phyloP scores from a whole-genome alignment of 2,797 vertebrate species.

The Dryobates pubescens region DNA sequence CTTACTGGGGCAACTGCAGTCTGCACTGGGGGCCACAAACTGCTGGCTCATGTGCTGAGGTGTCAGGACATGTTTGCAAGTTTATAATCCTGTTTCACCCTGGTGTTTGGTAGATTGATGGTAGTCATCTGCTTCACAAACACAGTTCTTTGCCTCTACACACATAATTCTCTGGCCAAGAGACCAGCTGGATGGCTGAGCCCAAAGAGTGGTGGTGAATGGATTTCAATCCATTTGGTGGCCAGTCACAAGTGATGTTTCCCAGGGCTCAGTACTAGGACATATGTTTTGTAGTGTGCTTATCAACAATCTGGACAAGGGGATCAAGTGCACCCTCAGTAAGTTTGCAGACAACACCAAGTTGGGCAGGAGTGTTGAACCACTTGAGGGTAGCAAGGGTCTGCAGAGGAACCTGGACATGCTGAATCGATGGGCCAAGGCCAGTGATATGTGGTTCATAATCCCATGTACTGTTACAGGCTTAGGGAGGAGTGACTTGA shows the following conservation, averaged over 20 bases:
- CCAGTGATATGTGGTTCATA: background rate
- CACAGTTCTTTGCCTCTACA: background rate
- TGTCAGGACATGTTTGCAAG: background rate
- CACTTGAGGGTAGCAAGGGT: background rate
- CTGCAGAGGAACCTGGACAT: background rate
- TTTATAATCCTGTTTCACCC: background rate
- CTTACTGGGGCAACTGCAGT: rapidly evolving
- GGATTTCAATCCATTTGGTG: too few species aligned
- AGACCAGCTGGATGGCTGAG: too few species aligned
- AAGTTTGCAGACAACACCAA: too few species aligned
- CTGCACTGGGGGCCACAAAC: background rate
- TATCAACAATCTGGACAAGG: too few species aligned
- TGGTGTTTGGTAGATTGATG: background rate
- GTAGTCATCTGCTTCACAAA: background rate
- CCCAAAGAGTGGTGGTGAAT: too few species aligned
- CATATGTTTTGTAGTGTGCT: too few species aligned
- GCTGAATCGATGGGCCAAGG: background rate
- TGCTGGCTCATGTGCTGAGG: background rate
- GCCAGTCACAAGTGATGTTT: too few species aligned
- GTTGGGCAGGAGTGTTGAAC: background rate
- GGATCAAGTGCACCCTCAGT: too few species aligned
- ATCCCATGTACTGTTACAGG: background rate
- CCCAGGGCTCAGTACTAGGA: too few species aligned
- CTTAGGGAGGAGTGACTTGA: too few species aligned
- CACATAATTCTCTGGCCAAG: too few species aligned